Evolutionary conservation across 2,113 vertebrate genomes (phyloP).

Genomic region (Leptobrachium leishanense): DNA sequence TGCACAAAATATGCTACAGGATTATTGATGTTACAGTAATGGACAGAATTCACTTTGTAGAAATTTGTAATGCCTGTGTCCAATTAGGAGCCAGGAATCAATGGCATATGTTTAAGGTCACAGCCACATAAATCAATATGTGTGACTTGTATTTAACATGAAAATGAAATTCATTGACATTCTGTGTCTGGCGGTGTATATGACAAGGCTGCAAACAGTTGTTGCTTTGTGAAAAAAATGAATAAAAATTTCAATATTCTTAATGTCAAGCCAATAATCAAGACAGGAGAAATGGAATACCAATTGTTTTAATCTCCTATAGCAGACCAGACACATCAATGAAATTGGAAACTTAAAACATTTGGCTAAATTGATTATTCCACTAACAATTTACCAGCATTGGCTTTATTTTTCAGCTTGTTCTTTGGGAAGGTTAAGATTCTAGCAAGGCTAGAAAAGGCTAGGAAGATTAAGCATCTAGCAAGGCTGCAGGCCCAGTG

Average conservation of each 20-base stretch:
- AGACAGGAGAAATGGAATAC: conserved; percentile 4
- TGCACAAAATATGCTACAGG: conserved; percentile 4
- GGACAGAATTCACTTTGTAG: conserved; percentile 39
- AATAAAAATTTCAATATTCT: conserved; percentile 5
- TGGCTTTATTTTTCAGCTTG: no score
- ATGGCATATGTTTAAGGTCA: conserved; percentile 40
- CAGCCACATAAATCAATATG: conserved; percentile 38
- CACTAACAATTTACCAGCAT: background rate
- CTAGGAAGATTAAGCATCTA: no score
- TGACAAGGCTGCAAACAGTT: background rate
- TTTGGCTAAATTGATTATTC: background rate
- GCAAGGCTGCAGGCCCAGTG: no score
- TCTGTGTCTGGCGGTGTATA: background rate
- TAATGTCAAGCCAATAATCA: conserved; percentile 35
- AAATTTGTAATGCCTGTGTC: conserved; percentile 37
- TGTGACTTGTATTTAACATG: conserved; percentile 43
- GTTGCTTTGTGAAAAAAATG: conserved; percentile 6
- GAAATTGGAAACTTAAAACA: background rate
- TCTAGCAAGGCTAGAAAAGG: no score
- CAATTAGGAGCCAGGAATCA: conserved; percentile 36
- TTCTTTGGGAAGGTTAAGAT: no score
- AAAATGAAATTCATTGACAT: conserved; percentile 41
- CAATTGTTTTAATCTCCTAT: background rate
- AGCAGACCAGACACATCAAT: background rate
- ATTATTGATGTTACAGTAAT: conserved; percentile 34